Conservation (phyloP, 1,140 invertebrate genomes). For the Nephotettix cincticeps region DNA sequence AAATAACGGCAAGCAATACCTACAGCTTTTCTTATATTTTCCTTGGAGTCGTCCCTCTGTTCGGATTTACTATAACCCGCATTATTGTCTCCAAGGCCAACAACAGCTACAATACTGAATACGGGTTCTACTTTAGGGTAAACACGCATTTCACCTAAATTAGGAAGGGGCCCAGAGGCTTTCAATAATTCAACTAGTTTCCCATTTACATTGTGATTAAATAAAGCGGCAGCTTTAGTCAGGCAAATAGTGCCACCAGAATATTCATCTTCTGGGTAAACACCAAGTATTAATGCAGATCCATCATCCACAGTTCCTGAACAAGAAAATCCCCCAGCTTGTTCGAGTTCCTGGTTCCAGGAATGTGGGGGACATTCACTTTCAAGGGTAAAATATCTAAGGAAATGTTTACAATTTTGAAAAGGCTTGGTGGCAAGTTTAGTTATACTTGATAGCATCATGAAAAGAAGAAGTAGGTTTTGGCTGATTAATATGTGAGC, state of each 20-base stretch:
- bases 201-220: conserved; percentile 9
- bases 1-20: conserved; percentile 63
- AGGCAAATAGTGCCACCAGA: not conserved
- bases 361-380: not conserved
- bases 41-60: conserved; percentile 64
- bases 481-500: no score
- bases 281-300: conserved; percentile 4
- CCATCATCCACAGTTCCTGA: not conserved
- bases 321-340: not conserved
- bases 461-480: no score
- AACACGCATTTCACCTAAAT: conserved; percentile 58
- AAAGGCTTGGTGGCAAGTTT: no score
- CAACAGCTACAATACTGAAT: conserved; percentile 64
- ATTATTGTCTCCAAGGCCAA: conserved; percentile 65
- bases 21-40: conserved; percentile 63
- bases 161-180: conserved; percentile 39
- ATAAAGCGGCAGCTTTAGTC: conserved; percentile 14
- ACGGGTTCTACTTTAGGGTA: conserved; percentile 62
- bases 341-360: not conserved
- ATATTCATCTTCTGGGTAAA: conserved; percentile 10
- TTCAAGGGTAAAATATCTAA: not conserved
- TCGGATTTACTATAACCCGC: conserved; percentile 61
- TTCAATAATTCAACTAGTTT: conserved; percentile 21
- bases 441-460: no score
- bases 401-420: no score